Conservation (phyloP, 1,140 invertebrate genomes). For the Drosophila setifemur region DNA sequence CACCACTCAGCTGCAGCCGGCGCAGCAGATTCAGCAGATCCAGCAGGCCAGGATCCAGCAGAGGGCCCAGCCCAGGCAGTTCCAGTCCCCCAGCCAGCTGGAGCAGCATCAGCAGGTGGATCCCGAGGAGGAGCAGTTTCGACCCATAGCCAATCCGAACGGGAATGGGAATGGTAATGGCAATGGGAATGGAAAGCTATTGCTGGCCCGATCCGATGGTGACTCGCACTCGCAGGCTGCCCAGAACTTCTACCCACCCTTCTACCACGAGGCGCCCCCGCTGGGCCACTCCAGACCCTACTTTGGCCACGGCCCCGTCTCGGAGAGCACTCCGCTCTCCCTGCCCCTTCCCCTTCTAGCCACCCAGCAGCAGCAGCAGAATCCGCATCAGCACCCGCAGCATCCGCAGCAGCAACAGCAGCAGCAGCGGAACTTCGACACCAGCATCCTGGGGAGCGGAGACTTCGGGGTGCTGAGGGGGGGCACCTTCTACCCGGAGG, state of each 20-base stretch:
- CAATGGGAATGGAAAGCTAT: too few relatives aligned
- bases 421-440: constrained; percentile 69
- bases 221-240: constrained; percentile 79
- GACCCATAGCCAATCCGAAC: constrained; percentile 56
- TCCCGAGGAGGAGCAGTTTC: constrained; percentile 58
- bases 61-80: constrained; percentile 22
- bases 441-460: constrained; percentile 89
- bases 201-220: constrained; percentile 47
- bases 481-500: constrained; percentile 90
- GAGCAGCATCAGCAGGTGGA: constrained; percentile 37
- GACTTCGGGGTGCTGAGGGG: constrained; percentile 94
- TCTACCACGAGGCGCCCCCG: constrained; percentile 78
- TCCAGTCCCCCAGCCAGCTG: constrained; percentile 30
- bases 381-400: constrained; percentile 47
- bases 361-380: constrained; percentile 4
- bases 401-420: constrained; percentile 41
- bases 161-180: too few relatives aligned
- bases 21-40: constrained; percentile 1
- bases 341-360: constrained; percentile 51
- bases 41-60: constrained; percentile 25
- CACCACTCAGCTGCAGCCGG: constrained; percentile 55
- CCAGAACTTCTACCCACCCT: constrained; percentile 80
- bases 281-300: constrained; percentile 80
- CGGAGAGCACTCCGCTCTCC: constrained; percentile 32
- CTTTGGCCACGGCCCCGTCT: constrained; percentile 47